Percentiles rank a stretch among this genome's conserved stretches.
Evolutionary conservation across 2,113 vertebrate species (phyloP).

Genomic region (Misgurnus anguillicaudatus): DNA sequence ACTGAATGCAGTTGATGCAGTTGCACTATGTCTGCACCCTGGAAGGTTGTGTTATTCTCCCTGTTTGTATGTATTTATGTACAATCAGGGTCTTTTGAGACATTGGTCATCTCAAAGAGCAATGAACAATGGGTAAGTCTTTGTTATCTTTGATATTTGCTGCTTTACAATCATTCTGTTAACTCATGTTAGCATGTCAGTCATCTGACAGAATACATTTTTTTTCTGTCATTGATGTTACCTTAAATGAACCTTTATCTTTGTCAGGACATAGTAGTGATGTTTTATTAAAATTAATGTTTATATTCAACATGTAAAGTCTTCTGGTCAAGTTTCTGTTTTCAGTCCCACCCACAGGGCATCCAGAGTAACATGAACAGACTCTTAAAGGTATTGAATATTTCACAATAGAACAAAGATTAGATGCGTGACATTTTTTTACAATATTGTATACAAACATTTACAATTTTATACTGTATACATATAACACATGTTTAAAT

Average conservation of each 20-base stretch:
- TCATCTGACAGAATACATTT: not conserved
- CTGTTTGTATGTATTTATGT: slow-evolving; percentile 8
- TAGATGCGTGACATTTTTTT: not conserved
- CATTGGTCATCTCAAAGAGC: too few species aligned
- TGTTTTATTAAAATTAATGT: too few species aligned
- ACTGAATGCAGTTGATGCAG: not conserved
- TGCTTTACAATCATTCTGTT: not conserved
- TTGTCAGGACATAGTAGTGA: too few species aligned
- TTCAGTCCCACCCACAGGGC: slow-evolving; percentile 5
- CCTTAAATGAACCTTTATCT: not conserved
- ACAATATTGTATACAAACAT: not conserved
- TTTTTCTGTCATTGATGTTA: too few species aligned
- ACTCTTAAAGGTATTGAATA: slow-evolving; percentile 45
- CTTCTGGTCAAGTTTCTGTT: not conserved
- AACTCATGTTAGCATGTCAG: not conserved
- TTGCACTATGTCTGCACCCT: slow-evolving; percentile 33
- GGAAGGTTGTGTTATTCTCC: slow-evolving; percentile 38
- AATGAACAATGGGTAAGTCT: too few species aligned
- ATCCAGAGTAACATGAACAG: not conserved
- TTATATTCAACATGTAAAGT: not conserved
- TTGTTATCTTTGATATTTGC: not conserved
- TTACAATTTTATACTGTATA: not conserved
- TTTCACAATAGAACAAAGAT: too few species aligned
- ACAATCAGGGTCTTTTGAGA: too few species aligned
- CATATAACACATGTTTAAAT: not conserved